Evolutionary conservation across 2,113 vertebrate genomes (phyloP).

Genomic region (Apteryx mantelli): DNA sequence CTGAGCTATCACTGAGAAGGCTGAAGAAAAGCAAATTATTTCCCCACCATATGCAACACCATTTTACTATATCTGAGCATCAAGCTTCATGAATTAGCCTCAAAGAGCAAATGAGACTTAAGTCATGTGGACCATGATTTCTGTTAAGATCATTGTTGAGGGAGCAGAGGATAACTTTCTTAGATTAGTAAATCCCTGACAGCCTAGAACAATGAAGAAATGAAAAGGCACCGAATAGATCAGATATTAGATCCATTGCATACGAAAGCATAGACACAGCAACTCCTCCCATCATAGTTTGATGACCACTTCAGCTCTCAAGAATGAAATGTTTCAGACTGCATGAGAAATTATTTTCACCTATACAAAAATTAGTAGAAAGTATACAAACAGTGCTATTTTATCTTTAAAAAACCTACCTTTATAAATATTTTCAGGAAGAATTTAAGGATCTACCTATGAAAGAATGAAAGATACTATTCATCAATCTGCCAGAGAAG

Average conservation of each 20-base stretch:
- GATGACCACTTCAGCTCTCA: neutral
- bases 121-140: neutral
- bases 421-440: neutral
- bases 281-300: neutral
- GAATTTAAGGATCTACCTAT: neutral
- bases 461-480: conserved; percentile 4
- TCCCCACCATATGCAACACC: neutral
- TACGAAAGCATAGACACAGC: neutral
- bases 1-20: neutral
- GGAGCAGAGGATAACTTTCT: neutral
- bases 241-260: neutral
- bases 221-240: neutral
- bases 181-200: neutral
- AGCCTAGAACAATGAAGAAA: neutral
- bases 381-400: neutral
- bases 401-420: no score
- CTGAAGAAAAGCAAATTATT: neutral
- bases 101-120: neutral
- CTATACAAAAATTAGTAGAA: neutral
- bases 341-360: neutral
- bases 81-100: neutral
- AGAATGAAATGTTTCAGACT: neutral
- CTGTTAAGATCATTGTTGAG: neutral
- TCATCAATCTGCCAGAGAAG: conserved; percentile 18
- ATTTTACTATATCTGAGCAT: neutral